phyloP scores from a whole-genome alignment of 2,797 vertebrate genomes.

The Pygocentrus nattereri region DNA sequence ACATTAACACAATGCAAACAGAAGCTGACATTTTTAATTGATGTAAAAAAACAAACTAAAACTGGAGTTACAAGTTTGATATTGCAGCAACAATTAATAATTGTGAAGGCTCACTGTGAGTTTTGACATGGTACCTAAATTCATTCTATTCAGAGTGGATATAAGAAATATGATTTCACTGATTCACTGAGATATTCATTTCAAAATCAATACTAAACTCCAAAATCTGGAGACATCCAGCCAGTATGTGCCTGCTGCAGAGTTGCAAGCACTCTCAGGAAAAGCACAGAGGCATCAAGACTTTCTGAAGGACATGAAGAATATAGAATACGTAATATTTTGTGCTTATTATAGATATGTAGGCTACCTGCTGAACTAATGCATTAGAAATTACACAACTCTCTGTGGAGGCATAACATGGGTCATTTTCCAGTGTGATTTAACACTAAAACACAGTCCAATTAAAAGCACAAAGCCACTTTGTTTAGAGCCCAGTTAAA shows the following conservation, averaged over 20 bases:
- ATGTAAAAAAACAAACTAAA: too few relatives aligned
- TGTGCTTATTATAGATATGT: constrained; percentile 15
- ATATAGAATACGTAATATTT: neutral
- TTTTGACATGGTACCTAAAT: neutral
- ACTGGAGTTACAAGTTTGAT: too few relatives aligned
- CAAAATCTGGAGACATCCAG: neutral
- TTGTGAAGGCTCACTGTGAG: neutral
- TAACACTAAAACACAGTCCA: constrained; percentile 78
- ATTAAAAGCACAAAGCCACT: constrained; percentile 82
- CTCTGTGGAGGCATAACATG: constrained; percentile 77
- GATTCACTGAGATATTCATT: too few relatives aligned
- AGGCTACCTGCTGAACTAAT: neutral
- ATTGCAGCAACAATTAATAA: too few relatives aligned
- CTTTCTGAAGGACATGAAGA: neutral
- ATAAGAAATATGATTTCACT: neutral
- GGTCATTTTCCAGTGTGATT: constrained; percentile 81
- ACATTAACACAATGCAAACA: too few relatives aligned
- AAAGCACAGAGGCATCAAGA: neutral
- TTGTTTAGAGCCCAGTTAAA: constrained; percentile 80
- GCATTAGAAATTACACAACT: constrained; percentile 64
- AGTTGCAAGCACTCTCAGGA: neutral
- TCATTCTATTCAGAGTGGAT: neutral
- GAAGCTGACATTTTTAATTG: too few relatives aligned
- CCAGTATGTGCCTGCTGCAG: neutral
- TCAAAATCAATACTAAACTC: neutral